These are phyloP conservation scores for Andricus grossulariae DNA, from an alignment of 1,140 invertebrate genomes.

Conservation along the genomic window DNA sequence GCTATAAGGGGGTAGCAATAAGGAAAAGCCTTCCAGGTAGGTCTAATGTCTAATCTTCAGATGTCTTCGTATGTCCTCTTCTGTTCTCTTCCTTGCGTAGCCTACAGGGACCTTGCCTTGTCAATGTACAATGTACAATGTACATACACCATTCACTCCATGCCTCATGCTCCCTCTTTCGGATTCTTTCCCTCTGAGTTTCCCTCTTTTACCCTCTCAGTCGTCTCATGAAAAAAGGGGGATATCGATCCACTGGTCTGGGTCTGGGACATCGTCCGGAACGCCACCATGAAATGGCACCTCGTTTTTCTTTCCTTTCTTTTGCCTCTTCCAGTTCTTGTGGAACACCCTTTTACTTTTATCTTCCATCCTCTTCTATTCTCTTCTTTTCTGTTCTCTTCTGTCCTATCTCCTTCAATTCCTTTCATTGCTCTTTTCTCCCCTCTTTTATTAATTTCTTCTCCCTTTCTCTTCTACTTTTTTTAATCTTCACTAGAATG, in stretches of 20 bases:
- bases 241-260: constrained; percentile 70
- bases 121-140: too few species aligned
- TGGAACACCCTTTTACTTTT: neutral
- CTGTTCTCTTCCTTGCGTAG: too few species aligned
- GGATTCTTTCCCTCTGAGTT: neutral
- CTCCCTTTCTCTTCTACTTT: neutral
- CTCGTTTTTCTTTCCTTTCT: constrained; percentile 41
- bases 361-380: neutral
- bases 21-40: neutral
- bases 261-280: constrained; percentile 69
- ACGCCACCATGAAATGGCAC: constrained; percentile 64
- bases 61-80: too few species aligned
- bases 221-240: constrained; percentile 57
- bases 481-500: neutral
- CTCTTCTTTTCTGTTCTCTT: neutral
- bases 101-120: too few species aligned
- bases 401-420: neutral
- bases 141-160: too few species aligned
- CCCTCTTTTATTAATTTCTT: neutral
- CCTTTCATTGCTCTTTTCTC: neutral
- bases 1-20: constrained; percentile 25
- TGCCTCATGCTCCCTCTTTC: neutral
- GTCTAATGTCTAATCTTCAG: too few species aligned
- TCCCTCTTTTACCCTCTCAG: constrained; percentile 48
- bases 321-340: constrained; percentile 44